Evolutionary conservation across 2,888 invertebrate species (phyloP).

Genomic region (Netelia fuscicornis): DNA sequence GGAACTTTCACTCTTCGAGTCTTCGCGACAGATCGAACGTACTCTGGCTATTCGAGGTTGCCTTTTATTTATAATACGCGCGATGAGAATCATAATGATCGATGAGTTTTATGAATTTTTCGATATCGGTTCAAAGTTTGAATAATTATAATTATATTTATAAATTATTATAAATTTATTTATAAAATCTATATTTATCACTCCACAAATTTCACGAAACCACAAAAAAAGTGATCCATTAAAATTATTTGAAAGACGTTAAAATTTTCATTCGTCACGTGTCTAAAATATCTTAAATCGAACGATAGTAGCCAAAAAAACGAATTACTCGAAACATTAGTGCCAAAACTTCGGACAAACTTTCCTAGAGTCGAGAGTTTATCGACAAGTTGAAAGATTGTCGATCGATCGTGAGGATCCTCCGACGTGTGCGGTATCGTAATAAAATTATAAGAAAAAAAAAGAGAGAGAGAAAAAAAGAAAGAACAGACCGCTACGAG

Average conservation of each 20-base stretch:
- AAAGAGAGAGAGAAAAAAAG: conserved; percentile 2
- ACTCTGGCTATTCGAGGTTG: not conserved
- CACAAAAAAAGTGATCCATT: not conserved
- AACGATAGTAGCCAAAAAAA: no score
- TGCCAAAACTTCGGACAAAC: no score
- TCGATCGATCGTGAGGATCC: conserved; percentile 38
- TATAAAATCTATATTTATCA: not conserved
- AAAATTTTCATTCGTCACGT: not conserved
- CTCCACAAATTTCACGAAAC: not conserved
- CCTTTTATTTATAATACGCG: not conserved
- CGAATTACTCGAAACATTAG: no score
- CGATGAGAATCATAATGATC: not conserved
- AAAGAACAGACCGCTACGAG: conserved; percentile 37
- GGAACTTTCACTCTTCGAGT: not conserved
- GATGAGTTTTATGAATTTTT: not conserved
- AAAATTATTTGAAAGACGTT: not conserved
- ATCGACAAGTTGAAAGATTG: conserved; percentile 19
- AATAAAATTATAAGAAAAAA: conserved; percentile 11
- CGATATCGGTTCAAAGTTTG: not conserved
- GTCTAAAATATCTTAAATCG: no score
- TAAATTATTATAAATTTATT: not conserved
- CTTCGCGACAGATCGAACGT: not conserved
- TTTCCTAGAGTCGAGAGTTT: not conserved
- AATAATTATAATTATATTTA: not conserved
- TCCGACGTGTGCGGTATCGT: conserved; percentile 37